Percentiles rank a stretch among this genome's conserved stretches.
These are phyloP conservation scores for Noctua fimbriata DNA, from an alignment of 2,888 invertebrate species.

Conservation along the genomic window DNA sequence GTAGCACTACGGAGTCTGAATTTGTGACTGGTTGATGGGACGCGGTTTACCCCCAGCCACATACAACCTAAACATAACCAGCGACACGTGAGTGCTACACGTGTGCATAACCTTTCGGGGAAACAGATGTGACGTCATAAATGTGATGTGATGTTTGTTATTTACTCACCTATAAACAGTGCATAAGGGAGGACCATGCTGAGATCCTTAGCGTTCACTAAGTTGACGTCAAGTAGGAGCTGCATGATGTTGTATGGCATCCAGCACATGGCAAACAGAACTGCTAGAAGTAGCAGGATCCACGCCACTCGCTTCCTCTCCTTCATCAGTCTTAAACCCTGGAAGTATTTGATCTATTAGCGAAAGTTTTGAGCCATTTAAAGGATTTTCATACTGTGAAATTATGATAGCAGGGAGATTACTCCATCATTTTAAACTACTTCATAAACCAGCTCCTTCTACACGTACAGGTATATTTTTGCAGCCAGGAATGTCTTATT, in stretches of 20 bases:
- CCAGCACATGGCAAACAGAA: constrained; percentile 95
- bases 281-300: constrained; percentile 93
- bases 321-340: constrained; percentile 92
- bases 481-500: not conserved
- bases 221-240: constrained; percentile 91
- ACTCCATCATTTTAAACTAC: not conserved
- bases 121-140: not conserved
- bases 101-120: not conserved
- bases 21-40: not conserved
- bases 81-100: not conserved
- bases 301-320: constrained; percentile 94
- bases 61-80: not conserved
- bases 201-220: constrained; percentile 80
- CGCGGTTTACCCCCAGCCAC: not conserved
- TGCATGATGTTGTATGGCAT: constrained; percentile 93
- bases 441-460: no score
- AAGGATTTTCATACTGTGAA: no score
- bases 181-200: constrained; percentile 91
- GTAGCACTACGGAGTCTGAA: not conserved
- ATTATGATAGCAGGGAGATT: not conserved
- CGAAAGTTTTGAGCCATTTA: not conserved
- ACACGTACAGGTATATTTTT: not conserved
- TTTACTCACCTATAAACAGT: constrained; percentile 89
- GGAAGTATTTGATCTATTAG: constrained; percentile 49
- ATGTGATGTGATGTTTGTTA: not conserved